phyloP scores from a whole-genome alignment of 1,140 invertebrate species.

The Halyomorpha halys region DNA sequence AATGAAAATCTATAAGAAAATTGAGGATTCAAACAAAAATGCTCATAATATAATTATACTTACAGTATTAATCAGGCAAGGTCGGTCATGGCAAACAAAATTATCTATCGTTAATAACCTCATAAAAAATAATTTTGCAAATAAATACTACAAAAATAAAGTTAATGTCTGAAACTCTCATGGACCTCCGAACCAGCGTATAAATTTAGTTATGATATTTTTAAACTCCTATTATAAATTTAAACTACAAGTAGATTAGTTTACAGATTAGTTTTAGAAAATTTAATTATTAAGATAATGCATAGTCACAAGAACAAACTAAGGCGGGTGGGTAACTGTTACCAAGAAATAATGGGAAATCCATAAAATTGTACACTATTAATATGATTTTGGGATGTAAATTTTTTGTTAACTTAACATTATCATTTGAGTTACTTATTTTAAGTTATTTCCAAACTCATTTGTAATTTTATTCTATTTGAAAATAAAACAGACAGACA shows the following conservation, averaged over 20 bases:
- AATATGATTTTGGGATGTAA: too few relatives aligned
- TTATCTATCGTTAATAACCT: constrained; percentile 23
- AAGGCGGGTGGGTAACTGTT: too few relatives aligned
- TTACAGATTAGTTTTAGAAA: too few relatives aligned
- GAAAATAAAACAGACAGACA: too few relatives aligned
- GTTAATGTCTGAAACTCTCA: background rate
- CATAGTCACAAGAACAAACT: background rate
- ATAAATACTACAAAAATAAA: background rate
- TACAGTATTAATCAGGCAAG: constrained; percentile 25
- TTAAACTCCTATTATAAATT: background rate
- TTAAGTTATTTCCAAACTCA: too few relatives aligned
- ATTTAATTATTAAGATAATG: background rate
- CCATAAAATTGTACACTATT: too few relatives aligned
- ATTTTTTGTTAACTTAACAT: too few relatives aligned
- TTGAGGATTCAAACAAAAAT: constrained; percentile 13
- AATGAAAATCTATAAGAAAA: background rate
- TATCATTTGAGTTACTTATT: too few relatives aligned
- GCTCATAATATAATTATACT: constrained; percentile 17
- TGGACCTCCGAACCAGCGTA: background rate
- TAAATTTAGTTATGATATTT: background rate
- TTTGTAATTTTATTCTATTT: too few relatives aligned
- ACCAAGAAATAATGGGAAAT: too few relatives aligned
- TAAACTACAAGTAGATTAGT: background rate
- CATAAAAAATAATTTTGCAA: constrained; percentile 11
- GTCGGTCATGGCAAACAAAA: constrained; percentile 26